Evolutionary conservation across 2,113 vertebrate genomes (phyloP), one percentile per base, ranked within the genome.

Genomic region (Semicossyphus pulcher): DNA sequence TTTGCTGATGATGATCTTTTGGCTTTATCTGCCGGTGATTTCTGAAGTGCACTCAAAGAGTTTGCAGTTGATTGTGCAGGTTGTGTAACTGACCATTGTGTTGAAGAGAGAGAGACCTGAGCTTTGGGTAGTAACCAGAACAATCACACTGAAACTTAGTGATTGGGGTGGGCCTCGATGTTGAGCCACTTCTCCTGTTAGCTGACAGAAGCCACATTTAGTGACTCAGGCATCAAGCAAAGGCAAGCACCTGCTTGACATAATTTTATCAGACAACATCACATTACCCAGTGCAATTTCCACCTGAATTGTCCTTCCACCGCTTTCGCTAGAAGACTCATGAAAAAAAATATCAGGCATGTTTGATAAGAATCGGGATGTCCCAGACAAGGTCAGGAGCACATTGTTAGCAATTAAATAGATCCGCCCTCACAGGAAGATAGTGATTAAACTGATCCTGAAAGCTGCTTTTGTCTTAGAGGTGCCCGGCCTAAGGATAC

Each of bases 281-380:
- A n/a, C 41, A 18, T 44, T 2, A 44, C 36, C 36, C 12, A 11
- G 10, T 1, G 7, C 49, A 66, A 52, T 73, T 61, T 81, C 31
- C 0, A 1, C 64, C 29, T 48, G 31, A 60, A 68, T 15, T 32
- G 66, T 68, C 0, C 62, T 51, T 25, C 51, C 4, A 47, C 71
- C 18, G 1, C 60, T 23, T 32, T 25, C 1, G 4, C 0, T 1
- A 25, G 10, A 41, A 71, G 10, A 21, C 56, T 11, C 7, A n/a
- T 8, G 4, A n/a, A 11, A 5, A 20, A 41, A 75, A 79, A 67
- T 54, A 53, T 63, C 41, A 47, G 14, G 1, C 12, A 28, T 51
- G 65, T 61, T 25, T 44, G 67, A 80, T 77, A 44, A 47, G 25
- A 72, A 77, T 56, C 76, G 39, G 34, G 23, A 60, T 45, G 47